Base-by-base conservation (phyloP, 2,888 invertebrate genomes). In the Steinernema carpocapsae region DNA sequence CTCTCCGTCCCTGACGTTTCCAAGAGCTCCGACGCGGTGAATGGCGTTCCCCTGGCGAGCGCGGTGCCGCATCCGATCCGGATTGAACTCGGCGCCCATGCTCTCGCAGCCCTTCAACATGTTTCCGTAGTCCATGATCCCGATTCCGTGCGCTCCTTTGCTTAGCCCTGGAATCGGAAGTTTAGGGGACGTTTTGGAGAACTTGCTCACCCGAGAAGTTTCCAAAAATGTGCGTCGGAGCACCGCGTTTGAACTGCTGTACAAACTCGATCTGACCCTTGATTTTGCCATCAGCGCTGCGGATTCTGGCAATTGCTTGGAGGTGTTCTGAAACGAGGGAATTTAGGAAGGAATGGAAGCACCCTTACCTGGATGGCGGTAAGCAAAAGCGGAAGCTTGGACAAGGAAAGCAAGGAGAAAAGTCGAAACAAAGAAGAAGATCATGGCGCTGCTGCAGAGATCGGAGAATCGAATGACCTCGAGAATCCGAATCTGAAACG, bases 81-180 rank as follows among this genome's bases (percentile, higher is more conserved):
- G 75, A 75, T 75, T 51, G 56, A 75, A 75, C 42, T 75, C 75
- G 45, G n/a, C 59, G 46, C 75, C 75, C 52, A 75, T 59, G 32
- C 73, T 73, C 17, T 72, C 29, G 72, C 75, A 75, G 19, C 75
- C 75, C 46, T 74, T 74, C 26, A 72, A 46, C 74, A 75, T 74
- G 22, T 75, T 75, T 45, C 75, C 75, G 48, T 74, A 75, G 22
- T 75, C 52, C 70, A 72, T 19, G 51, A 75, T 75, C n/a, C 72
- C 56, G 43, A 75, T 56, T 14, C 75, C 75, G 72, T 45, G 56
- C 24, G 26, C 22, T 6, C 56, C 56, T 56, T 56, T 6, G 56
- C 26, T 26, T 6, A 56, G 26, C 12, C 56, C 56, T 56, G 56
- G 26, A 56, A 43, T 43, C 43, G 7, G 10, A 43, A 43, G 14